phyloP scores from a whole-genome alignment of 1,140 invertebrate genomes.

The Xylocopa sonorina region DNA sequence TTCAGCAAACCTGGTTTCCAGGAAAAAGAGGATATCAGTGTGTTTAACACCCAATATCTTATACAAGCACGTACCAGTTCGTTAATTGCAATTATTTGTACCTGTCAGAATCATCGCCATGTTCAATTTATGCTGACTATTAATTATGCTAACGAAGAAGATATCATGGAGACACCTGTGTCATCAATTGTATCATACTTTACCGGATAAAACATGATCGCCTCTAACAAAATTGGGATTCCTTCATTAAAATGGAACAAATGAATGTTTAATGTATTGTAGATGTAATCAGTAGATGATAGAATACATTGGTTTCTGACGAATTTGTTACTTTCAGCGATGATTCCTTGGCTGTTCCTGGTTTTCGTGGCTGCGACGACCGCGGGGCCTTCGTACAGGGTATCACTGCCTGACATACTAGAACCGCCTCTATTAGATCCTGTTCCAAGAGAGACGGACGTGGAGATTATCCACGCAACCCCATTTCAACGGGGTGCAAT shows the following conservation, averaged over 20 bases:
- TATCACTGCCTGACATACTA: constrained; percentile 48
- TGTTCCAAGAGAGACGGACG: constrained; percentile 55
- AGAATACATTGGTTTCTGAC: no score
- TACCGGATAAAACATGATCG: no score
- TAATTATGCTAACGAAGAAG: not conserved
- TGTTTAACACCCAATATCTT: not conserved
- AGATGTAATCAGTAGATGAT: no score
- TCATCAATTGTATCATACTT: no score
- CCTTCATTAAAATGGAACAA: no score
- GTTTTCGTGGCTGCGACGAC: constrained; percentile 63
- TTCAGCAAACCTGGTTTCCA: not conserved
- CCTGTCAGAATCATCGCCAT: not conserved
- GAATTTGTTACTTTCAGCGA: constrained; percentile 22
- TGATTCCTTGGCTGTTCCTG: constrained; percentile 48
- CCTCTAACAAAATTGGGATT: no score
- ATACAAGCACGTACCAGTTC: not conserved
- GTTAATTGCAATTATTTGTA: not conserved
- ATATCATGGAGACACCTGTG: no score
- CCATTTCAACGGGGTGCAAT: constrained; percentile 82
- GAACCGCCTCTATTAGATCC: constrained; percentile 44
- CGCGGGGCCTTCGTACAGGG: constrained; percentile 68
- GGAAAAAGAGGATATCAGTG: not conserved
- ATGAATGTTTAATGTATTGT: no score
- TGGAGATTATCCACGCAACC: constrained; percentile 51
- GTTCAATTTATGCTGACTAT: not conserved